A percentile compares a stretch with the other conserved stretches of the same genome.
Evolutionary conservation across 2,888 invertebrate genomes (phyloP).

Genomic region (Nebria salina): DNA sequence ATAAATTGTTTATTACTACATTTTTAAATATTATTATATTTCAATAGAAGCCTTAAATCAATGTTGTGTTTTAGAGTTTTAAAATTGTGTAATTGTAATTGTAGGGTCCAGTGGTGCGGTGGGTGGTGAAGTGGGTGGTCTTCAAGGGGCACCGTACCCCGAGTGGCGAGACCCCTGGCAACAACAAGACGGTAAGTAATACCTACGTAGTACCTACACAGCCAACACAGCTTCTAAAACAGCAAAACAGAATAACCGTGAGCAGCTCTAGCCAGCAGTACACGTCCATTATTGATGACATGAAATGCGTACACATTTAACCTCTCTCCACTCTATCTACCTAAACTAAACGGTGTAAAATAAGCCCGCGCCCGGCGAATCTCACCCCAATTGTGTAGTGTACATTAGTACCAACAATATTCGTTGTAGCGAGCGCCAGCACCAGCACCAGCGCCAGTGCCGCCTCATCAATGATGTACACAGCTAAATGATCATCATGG

Average conservation of each 20-base stretch:
- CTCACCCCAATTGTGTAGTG: slow-evolving; percentile 8
- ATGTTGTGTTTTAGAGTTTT: no score
- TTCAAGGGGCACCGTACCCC: slow-evolving; percentile 59
- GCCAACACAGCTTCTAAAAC: slow-evolving; percentile 13
- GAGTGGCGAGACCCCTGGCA: slow-evolving; percentile 63
- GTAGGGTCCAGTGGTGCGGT: slow-evolving; percentile 16
- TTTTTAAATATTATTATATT: neutral
- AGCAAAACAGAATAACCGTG: slow-evolving; percentile 7
- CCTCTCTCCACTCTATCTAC: slow-evolving; percentile 33
- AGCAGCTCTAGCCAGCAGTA: slow-evolving; percentile 33
- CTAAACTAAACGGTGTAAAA: slow-evolving; percentile 39
- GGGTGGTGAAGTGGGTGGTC: slow-evolving; percentile 20
- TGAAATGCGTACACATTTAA: slow-evolving; percentile 56
- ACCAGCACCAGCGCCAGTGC: neutral
- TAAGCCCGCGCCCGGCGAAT: slow-evolving; percentile 30
- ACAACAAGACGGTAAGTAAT: slow-evolving; percentile 64
- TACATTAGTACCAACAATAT: slow-evolving; percentile 16
- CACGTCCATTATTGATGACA: slow-evolving; percentile 59
- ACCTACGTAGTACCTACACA: slow-evolving; percentile 47
- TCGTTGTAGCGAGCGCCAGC: slow-evolving; percentile 53
- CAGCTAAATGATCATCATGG: slow-evolving; percentile 57
- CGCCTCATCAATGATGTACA: slow-evolving; percentile 56
- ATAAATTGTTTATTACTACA: neutral
- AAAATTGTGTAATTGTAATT: neutral
- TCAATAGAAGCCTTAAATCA: neutral